Evolutionary conservation across 2,797 vertebrate species (phyloP), one percentile per base, ranked within the genome.

Genomic region (Coendou prehensilis): DNA sequence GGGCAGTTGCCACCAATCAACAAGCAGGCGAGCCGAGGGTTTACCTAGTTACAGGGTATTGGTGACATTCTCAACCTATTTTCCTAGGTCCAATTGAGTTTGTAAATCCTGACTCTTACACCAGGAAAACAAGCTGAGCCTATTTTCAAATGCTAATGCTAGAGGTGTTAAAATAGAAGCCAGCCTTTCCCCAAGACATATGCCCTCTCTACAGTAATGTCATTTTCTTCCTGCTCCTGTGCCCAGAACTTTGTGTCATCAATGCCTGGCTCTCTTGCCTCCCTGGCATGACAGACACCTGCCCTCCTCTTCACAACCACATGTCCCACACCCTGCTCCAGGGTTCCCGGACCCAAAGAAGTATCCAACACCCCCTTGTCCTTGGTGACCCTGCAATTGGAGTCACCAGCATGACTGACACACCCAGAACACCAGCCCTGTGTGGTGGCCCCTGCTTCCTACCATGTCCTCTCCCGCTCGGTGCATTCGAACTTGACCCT

Each of bases 41-140:
- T 52, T 73, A 78, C 83, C 86, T 33, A n/a, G 13, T 73, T 88
- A 41, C 20, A 80, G 41, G 57, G 15, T 52, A 56, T 45, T 59
- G n/a, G 9, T 50, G 18, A 86, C 59, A 81, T 41, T 47, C 30
- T 61, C 41, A 82, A 13, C 33, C 8, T 80, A 26, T 9, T n/a
- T 76, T 86, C 28, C 6, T 50, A 94, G 45, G 14, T 85, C 54
- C 69, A n/a, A 57, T n/a, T 81, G 37, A 96, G 83, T 75, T 93
- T 81, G 28, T 9, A 84, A 75, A 61, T 80, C 18, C 80, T 69
- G n/a, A 93, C 61, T 91, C 59, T 94, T 50, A 79, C 17, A 17
- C 54, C 73, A 93, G 22, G 37, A 52, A 75, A 41, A 37, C 20
- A 75, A 93, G n/a, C 9, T 59, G 22, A 57, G 23, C n/a, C 26